Evolutionary conservation across 1,140 invertebrate species (phyloP).

Genomic region (Sycophaga agraensis): DNA sequence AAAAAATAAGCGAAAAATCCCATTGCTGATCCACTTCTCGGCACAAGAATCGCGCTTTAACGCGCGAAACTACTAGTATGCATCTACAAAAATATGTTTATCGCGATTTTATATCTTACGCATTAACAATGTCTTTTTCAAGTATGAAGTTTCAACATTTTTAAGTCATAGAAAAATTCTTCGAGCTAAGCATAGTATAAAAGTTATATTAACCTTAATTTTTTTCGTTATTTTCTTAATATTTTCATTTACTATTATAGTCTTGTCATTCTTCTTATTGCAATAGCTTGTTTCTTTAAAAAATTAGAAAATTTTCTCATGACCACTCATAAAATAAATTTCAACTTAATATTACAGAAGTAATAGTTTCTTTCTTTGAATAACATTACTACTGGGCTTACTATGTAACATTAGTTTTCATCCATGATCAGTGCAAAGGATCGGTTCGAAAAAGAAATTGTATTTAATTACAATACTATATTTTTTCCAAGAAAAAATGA

Average conservation of each 20-base stretch:
- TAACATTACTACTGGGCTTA: constrained; percentile 13
- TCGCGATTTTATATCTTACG: constrained; percentile 31
- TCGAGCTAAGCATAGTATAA: constrained; percentile 20
- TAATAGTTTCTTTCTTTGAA: constrained; percentile 11
- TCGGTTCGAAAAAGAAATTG: too few species aligned
- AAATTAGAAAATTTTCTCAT: constrained; percentile 9
- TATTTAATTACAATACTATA: background rate
- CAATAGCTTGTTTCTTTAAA: constrained; percentile 8
- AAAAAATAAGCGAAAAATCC: background rate
- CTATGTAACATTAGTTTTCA: constrained; percentile 7
- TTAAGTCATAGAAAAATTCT: constrained; percentile 30
- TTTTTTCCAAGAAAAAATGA: constrained; percentile 8
- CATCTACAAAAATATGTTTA: constrained; percentile 38
- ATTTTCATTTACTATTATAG: constrained; percentile 25
- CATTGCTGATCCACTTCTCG: background rate
- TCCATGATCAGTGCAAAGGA: constrained; percentile 1
- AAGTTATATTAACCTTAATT: constrained; percentile 32
- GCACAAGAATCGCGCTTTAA: constrained; percentile 7
- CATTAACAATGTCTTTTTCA: constrained; percentile 33
- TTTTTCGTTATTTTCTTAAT: constrained; percentile 28
- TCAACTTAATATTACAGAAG: constrained; percentile 18
- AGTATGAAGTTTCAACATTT: constrained; percentile 35
- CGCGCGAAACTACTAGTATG: constrained; percentile 10
- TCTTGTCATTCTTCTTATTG: constrained; percentile 14
- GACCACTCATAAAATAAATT: constrained; percentile 5